These are phyloP conservation scores for Prosopocoilus inquinatus DNA, from an alignment of 2,888 invertebrate genomes.

Conservation along the genomic window DNA sequence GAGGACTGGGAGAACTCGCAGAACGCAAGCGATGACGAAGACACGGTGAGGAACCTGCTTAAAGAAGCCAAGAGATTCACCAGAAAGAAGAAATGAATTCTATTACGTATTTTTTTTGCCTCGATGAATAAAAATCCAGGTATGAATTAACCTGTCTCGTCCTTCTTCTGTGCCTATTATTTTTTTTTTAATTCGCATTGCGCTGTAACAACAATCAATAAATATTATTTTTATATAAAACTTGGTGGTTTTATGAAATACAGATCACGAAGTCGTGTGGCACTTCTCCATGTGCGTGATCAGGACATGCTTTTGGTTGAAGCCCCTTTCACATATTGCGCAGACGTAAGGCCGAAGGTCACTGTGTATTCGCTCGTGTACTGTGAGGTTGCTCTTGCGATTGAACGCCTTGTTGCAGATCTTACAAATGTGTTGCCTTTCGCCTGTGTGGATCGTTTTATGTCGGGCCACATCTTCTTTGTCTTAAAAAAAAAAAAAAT, in stretches of 20 bases:
- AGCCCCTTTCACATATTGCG: background rate
- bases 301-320: background rate
- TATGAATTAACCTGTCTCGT: too few relatives aligned
- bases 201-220: too few relatives aligned
- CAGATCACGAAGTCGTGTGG: background rate
- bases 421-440: background rate
- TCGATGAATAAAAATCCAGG: too few relatives aligned
- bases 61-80: slow-evolving; percentile 29
- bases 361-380: background rate
- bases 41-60: slow-evolving; percentile 18
- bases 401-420: slow-evolving; percentile 1
- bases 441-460: background rate
- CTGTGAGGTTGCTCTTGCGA: background rate
- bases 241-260: background rate
- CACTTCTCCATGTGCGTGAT: background rate
- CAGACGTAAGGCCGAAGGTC: background rate
- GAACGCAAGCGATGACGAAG: slow-evolving; percentile 16
- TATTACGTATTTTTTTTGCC: too few relatives aligned
- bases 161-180: too few relatives aligned
- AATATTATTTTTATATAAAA: too few relatives aligned
- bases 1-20: slow-evolving; percentile 12
- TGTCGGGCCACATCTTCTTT: background rate
- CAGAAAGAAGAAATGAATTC: slow-evolving; percentile 7
- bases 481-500: background rate
- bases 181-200: too few relatives aligned